phyloP scores from a whole-genome alignment of 2,888 invertebrate genomes.

The Uropetala carovei region DNA sequence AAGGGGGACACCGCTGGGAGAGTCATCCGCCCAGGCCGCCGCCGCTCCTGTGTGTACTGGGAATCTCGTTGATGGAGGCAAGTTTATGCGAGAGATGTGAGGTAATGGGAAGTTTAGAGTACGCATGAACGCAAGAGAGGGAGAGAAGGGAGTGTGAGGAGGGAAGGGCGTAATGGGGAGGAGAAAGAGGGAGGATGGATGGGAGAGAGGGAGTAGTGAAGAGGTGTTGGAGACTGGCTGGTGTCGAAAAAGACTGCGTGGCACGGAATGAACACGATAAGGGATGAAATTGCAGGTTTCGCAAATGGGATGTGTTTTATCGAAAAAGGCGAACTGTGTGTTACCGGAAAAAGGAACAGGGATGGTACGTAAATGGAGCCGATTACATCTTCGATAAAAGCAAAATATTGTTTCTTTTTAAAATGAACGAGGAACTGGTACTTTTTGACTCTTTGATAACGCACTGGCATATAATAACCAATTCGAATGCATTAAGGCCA shows the following conservation, averaged over 20 bases:
- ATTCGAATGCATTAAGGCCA: not conserved
- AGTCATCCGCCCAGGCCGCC: not conserved
- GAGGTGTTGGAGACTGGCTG: no score
- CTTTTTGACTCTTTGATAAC: not conserved
- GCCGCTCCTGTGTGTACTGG: not conserved
- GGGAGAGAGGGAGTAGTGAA: no score
- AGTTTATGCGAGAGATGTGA: not conserved
- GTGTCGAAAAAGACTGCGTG: no score
- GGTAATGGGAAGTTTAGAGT: not conserved
- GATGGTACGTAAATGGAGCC: not conserved
- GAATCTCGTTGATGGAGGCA: not conserved
- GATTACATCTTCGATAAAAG: not conserved
- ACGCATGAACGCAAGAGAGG: not conserved
- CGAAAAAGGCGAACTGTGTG: not conserved
- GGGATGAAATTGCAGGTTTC: not conserved
- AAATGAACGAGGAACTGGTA: slow-evolving; percentile 1
- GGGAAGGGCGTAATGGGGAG: no score
- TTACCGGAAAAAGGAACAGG: not conserved
- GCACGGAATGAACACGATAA: not conserved
- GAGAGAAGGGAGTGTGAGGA: no score
- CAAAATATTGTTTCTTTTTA: not conserved
- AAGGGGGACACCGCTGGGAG: slow-evolving; percentile 2
- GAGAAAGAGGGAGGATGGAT: no score
- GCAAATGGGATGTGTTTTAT: not conserved
- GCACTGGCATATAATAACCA: not conserved